phyloP scores from a whole-genome alignment of 2,888 invertebrate species.

The Leptogaster cylindrica region DNA sequence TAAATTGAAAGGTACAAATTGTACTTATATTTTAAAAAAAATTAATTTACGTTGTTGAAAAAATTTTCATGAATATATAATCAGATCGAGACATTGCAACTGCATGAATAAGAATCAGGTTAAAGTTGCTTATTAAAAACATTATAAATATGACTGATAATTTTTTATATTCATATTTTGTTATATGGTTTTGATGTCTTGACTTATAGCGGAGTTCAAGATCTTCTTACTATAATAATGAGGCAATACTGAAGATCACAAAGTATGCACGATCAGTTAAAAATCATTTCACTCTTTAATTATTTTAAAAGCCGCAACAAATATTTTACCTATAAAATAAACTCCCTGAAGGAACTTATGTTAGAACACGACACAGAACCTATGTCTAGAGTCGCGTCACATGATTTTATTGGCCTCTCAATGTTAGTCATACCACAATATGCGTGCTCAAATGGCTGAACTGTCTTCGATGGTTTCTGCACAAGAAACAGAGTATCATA shows the following conservation, averaged over 20 bases:
- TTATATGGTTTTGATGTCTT: too few relatives aligned
- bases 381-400: slow-evolving; percentile 36
- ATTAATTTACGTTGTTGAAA: too few relatives aligned
- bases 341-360: neutral
- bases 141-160: neutral
- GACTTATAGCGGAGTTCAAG: too few relatives aligned
- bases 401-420: slow-evolving; percentile 27
- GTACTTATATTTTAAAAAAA: neutral
- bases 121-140: neutral
- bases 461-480: slow-evolving; percentile 17
- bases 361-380: slow-evolving; percentile 41
- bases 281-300: too few relatives aligned
- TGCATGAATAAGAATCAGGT: too few relatives aligned
- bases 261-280: too few relatives aligned
- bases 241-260: too few relatives aligned
- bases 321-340: slow-evolving; percentile 10
- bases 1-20: neutral
- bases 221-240: too few relatives aligned
- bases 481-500: slow-evolving; percentile 25
- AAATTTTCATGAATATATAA: too few relatives aligned
- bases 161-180: neutral
- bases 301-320: too few relatives aligned
- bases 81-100: too few relatives aligned
- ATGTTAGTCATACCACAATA: slow-evolving; percentile 1
- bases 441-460: slow-evolving; percentile 26